These are phyloP conservation scores for Nanorana parkeri DNA, from an alignment of 2,113 vertebrate species.

Conservation along the genomic window DNA sequence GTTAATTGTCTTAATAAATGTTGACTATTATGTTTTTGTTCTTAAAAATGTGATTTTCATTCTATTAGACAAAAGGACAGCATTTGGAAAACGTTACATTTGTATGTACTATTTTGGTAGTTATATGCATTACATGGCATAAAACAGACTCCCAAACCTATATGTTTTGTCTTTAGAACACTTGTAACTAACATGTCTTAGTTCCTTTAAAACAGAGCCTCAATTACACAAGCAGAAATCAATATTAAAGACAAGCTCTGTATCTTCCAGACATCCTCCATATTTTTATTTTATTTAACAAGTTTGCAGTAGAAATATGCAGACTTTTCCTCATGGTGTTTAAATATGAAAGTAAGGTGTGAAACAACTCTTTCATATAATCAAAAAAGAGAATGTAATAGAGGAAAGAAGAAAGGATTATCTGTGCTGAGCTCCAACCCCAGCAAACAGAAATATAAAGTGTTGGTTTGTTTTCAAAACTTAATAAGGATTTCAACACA, in stretches of 20 bases:
- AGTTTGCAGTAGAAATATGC: constrained; percentile 23
- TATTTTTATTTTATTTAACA: constrained; percentile 31
- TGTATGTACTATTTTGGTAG: too few species aligned
- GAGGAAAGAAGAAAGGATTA: constrained; percentile 20
- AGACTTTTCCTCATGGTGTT: constrained; percentile 28
- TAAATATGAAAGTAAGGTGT: constrained; percentile 33
- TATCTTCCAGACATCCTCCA: constrained; percentile 23
- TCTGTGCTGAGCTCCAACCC: constrained; percentile 20
- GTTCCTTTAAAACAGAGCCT: background rate
- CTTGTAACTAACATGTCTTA: background rate
- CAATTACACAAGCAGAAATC: background rate
- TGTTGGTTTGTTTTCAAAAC: constrained; percentile 37
- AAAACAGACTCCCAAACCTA: too few species aligned
- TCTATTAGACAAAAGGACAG: too few species aligned
- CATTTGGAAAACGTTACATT: too few species aligned
- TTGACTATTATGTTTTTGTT: too few species aligned
- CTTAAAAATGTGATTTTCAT: too few species aligned
- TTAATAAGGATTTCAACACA: constrained; percentile 23
- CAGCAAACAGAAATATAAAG: constrained; percentile 45
- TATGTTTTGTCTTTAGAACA: too few species aligned
- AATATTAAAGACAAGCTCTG: constrained; percentile 30
- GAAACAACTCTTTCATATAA: constrained; percentile 31
- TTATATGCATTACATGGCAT: too few species aligned
- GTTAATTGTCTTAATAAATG: too few species aligned
- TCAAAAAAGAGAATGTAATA: constrained; percentile 42